These are phyloP conservation scores for Andrena chrysosceles DNA, from an alignment of 2,888 invertebrate genomes.

Conservation along the genomic window DNA sequence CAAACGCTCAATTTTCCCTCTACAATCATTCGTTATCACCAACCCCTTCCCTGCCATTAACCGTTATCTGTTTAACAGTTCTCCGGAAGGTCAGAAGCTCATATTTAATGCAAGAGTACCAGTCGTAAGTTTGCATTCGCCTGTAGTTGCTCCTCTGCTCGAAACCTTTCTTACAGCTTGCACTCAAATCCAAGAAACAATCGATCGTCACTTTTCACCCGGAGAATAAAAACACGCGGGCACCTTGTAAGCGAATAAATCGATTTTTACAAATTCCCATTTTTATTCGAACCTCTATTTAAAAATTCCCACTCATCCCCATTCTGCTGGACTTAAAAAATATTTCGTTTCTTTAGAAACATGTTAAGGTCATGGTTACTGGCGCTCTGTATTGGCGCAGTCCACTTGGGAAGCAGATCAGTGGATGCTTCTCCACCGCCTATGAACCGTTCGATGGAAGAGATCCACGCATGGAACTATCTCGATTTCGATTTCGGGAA, in stretches of 20 bases:
- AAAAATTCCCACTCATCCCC: not conserved
- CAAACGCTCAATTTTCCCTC: not conserved
- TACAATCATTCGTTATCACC: not conserved
- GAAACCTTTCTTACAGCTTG: too few relatives aligned
- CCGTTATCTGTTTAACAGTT: not conserved
- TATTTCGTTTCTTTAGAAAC: not conserved
- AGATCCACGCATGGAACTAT: slow-evolving; percentile 90
- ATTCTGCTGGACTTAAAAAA: not conserved
- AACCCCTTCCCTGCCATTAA: not conserved
- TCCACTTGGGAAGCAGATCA: not conserved
- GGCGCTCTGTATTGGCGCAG: not conserved
- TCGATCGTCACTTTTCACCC: too few relatives aligned
- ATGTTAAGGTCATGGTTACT: not conserved
- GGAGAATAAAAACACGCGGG: too few relatives aligned
- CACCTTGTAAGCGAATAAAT: too few relatives aligned
- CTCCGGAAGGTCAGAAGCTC: slow-evolving; percentile 2
- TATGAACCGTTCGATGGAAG: not conserved
- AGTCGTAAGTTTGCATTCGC: not conserved
- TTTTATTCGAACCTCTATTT: too few relatives aligned
- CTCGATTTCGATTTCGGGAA: slow-evolving; percentile 90
- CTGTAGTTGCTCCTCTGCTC: not conserved
- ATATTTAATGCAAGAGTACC: not conserved
- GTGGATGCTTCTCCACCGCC: not conserved
- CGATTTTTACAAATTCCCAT: too few relatives aligned
- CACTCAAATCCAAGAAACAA: too few relatives aligned